Conservation (phyloP, 1,140 invertebrate genomes). For the Drosophila mayri region DNA sequence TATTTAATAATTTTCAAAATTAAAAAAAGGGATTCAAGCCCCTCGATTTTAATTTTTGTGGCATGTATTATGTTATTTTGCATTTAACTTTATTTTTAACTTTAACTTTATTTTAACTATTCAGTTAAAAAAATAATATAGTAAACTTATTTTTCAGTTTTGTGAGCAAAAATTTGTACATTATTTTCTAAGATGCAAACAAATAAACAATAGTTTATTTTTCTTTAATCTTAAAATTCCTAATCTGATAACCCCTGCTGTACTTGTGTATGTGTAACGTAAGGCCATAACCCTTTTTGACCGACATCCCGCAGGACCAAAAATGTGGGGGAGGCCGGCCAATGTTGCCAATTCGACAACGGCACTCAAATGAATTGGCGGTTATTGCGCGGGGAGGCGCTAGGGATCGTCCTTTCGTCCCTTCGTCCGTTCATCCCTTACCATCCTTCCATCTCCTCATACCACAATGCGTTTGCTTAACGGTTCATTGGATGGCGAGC, state of each 20-base stretch:
- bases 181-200: no score
- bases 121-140: no score
- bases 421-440: background rate
- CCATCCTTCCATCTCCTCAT: conserved; percentile 11
- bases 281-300: conserved; percentile 72
- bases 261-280: conserved; percentile 24
- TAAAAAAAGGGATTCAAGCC: no score
- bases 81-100: no score
- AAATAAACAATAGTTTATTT: no score
- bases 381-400: conserved; percentile 57
- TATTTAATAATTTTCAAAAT: no score
- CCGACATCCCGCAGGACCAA: conserved; percentile 66
- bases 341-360: conserved; percentile 82
- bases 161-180: no score
- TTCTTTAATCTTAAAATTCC: background rate
- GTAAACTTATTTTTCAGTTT: no score
- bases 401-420: conserved; percentile 1
- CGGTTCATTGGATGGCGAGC: conserved; percentile 73
- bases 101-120: no score
- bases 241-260: background rate
- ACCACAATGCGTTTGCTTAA: conserved; percentile 74
- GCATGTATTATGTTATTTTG: no score
- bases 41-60: no score
- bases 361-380: conserved; percentile 82
- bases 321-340: conserved; percentile 43